Evolutionary conservation across 2,797 vertebrate species (phyloP), one percentile per base, ranked within the genome.

Genomic region (Helarctos malayanus): DNA sequence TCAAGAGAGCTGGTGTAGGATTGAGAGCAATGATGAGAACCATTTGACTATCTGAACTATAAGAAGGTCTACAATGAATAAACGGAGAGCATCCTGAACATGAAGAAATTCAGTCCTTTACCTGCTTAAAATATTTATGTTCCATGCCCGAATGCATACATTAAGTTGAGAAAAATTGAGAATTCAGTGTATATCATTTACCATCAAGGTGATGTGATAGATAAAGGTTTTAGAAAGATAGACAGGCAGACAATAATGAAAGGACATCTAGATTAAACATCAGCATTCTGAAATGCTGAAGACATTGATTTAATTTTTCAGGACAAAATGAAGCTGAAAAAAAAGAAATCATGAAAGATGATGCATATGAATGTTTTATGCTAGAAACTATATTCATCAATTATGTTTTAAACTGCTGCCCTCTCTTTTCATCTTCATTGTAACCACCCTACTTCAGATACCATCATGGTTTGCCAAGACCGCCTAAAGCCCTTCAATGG

Each of bases 1-100:
- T 68, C 9, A 19, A 85, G 32, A 59, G 85, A 38, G 52, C 3
- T 54, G 52, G 27, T 3, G 0, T 41, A 25, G 12, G 15, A 49
- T 23, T 25, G 32, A 91, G 27, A 84, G 21, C 41, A 49, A 27
- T 19, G 5, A 38, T 35, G 57, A 95, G 61, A 98, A 97, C 45
- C 75, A 79, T 86, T 84, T 84, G 73, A 97, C 65, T 69, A 87
- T 87, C 91, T 98, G 96, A 98, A 97, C 89, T 97, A 59, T 95
- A 86, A 97, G 86, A 93, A 94, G 71, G 89, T 94, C 78, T 93
- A 92, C 52, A 93, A 38, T 57, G 95, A 96, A 95, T 61, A 94
- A 45, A 96, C 79, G 59, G 93, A 75, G 88, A 95, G 41, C 68
- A 75, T 75, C 89, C 90, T 95, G 95, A 96, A 59, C 93, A 7